Evolutionary conservation across 2,888 invertebrate genomes (phyloP).

Genomic region (Eilema sororculum): DNA sequence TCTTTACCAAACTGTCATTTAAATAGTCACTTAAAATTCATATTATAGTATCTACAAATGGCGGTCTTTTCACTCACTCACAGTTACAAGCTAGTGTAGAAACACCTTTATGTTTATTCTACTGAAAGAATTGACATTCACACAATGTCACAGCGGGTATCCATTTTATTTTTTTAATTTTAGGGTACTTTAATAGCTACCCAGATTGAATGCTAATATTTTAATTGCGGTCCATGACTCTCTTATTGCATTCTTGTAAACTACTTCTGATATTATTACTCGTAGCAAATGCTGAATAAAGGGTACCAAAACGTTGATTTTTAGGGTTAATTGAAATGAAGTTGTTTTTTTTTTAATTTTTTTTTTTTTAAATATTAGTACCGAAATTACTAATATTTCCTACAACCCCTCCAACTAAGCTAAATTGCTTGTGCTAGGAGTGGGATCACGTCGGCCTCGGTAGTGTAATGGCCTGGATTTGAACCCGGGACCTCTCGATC

Average conservation of each 20-base stretch:
- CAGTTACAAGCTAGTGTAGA: not conserved
- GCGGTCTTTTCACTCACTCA: not conserved
- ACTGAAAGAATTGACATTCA: conserved; percentile 33
- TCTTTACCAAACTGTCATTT: not conserved
- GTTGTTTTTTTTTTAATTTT: too few relatives aligned
- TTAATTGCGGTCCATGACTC: not conserved
- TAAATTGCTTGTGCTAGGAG: too few relatives aligned
- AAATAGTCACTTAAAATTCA: not conserved
- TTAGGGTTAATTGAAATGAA: too few relatives aligned
- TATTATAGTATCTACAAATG: not conserved
- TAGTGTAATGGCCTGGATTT: too few relatives aligned
- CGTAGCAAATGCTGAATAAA: too few relatives aligned
- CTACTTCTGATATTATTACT: not conserved
- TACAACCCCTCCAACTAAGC: too few relatives aligned
- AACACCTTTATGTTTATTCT: conserved; percentile 1
- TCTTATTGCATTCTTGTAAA: not conserved
- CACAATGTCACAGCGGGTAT: conserved; percentile 52
- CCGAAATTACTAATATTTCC: too few relatives aligned
- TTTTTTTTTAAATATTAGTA: too few relatives aligned
- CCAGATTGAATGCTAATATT: conserved; percentile 10
- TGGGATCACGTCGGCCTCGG: too few relatives aligned
- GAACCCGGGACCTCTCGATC: too few relatives aligned
- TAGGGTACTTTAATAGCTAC: conserved; percentile 21
- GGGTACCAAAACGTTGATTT: too few relatives aligned
- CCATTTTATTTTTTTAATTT: conserved; percentile 17